These are phyloP conservation scores for Lypha dubia DNA, from an alignment of 2,888 invertebrate species.

Conservation along the genomic window DNA sequence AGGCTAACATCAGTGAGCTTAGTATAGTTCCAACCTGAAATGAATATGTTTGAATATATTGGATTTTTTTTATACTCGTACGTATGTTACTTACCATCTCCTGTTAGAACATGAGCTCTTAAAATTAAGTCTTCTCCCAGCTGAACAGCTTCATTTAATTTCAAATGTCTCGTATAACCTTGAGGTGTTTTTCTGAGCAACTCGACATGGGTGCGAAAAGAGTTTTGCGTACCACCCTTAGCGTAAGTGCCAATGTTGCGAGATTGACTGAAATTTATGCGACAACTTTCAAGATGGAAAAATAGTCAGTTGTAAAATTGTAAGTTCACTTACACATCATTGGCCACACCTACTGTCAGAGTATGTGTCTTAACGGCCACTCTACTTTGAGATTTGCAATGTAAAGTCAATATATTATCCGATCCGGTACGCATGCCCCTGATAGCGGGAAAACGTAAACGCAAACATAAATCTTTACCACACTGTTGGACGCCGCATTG, in stretches of 20 bases:
- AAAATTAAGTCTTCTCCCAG: conserved; percentile 86
- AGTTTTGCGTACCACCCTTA: conserved; percentile 85
- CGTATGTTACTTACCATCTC: conserved; percentile 84
- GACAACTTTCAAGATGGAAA: background rate
- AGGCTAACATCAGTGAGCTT: conserved; percentile 85
- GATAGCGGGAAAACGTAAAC: conserved; percentile 85
- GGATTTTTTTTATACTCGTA: background rate
- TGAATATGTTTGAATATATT: background rate
- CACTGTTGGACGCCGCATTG: conserved; percentile 85
- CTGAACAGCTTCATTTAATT: conserved; percentile 84
- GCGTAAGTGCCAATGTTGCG: conserved; percentile 83
- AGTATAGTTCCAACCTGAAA: conserved; percentile 84
- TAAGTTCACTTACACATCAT: conserved; percentile 83
- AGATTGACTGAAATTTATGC: conserved; percentile 77
- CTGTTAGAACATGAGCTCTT: conserved; percentile 84
- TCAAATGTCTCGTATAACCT: conserved; percentile 84
- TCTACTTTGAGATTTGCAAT: conserved; percentile 85
- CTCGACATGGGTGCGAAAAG: conserved; percentile 85
- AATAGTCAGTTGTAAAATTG: background rate
- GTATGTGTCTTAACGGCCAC: conserved; percentile 84
- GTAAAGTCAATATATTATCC: conserved; percentile 84
- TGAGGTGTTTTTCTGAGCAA: conserved; percentile 84
- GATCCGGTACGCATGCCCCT: conserved; percentile 84
- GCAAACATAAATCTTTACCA: conserved; percentile 84
- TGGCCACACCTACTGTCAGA: conserved; percentile 82